Percentiles rank a stretch among this genome's conserved stretches.
Conservation (phyloP, 2,888 invertebrate species). For the Chironomus tentans region DNA sequence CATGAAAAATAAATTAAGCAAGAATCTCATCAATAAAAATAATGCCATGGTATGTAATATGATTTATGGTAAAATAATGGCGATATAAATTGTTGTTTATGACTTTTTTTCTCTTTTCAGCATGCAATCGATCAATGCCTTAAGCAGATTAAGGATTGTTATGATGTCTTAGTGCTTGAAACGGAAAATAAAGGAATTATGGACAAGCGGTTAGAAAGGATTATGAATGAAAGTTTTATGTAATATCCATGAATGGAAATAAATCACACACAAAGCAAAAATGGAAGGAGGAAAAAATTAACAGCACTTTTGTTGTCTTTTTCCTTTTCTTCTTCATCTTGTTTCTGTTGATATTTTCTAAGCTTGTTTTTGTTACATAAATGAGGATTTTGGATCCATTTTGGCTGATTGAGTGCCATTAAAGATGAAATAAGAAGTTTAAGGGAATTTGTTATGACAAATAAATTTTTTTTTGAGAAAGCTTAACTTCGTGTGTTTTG, state of each 20-base stretch:
- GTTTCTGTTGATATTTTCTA: neutral
- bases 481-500: no score
- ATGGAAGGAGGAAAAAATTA: neutral
- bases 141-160: constrained; percentile 4
- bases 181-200: constrained; percentile 19
- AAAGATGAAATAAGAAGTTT: no score
- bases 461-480: no score
- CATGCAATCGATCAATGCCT: neutral
- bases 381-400: no score
- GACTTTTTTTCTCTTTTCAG: neutral
- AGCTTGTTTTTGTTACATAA: no score
- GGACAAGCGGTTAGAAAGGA: constrained; percentile 18
- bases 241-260: neutral
- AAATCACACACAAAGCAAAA: neutral
- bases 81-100: neutral
- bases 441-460: no score
- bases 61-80: no score
- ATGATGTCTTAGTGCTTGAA: constrained; percentile 4
- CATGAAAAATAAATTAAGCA: neutral
- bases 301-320: neutral
- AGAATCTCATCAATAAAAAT: neutral
- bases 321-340: no score
- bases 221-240: constrained; percentile 15
- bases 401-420: no score
- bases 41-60: constrained; percentile 7